Evolutionary conservation across 1,140 invertebrate species (phyloP), one percentile per base, ranked within the genome.

Genomic region (Archegozetes longisetosus): DNA sequence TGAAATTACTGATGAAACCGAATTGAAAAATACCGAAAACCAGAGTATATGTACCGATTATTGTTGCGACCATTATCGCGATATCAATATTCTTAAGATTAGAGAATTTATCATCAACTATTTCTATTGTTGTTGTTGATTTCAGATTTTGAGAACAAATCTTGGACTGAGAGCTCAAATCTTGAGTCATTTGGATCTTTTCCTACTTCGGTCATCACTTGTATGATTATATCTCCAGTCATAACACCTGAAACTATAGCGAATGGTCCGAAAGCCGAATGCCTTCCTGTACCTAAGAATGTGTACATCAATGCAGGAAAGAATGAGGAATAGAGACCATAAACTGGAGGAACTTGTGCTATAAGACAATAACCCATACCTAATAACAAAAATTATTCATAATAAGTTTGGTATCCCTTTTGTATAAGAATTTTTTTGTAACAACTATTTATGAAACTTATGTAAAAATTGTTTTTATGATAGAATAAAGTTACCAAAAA

Each of bases 1-100:
- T 76, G 32, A 94, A 77, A 0, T 85, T 80, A 17, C 85, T 84
- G 58, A 94, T 76, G 27, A 84, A 81, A 3, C 91, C 91, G 55
- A 95, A 73, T 26, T 84, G 77, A 17, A 91, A 75, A 49, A 86
- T 68, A 64, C 84, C 86, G 84, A 94, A 61, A 20, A 61, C 13
- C 2, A 62, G 24, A 14, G 32, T 47, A 32, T 52, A 60, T 1
- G 60, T 12, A 17, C 61, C 61, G 25, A 61, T 60, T 12, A 62
- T 2, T 22, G 60, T 54, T 17, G 26, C 26, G 20, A 62, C 28
- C 13, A 50, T 50, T 9, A 47, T 53, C 4, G 61, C 61, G 32
- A 62, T 62, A 0, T 62, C 48, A 20, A 60, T 59, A 23, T 24
- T 23, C 17, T 3, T 29, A 9, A 29, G 20, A n/a, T n/a, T n/a